Percentiles rank a stretch among this genome's conserved stretches.
phyloP scores from a whole-genome alignment of 2,888 invertebrate species.

The Dorcus parallelipipedus region DNA sequence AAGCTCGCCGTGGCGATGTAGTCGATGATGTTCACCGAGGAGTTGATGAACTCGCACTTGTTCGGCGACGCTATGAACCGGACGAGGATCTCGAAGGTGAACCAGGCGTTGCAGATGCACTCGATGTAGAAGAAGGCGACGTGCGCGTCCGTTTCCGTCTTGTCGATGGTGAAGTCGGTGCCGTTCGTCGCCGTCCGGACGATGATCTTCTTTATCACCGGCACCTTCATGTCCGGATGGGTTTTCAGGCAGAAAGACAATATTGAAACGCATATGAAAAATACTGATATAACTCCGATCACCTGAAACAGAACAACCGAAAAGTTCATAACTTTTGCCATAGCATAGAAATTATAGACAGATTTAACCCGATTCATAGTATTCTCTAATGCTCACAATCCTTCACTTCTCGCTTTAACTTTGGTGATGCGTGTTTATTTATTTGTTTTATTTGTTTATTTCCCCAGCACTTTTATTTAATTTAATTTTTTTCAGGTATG shows the following conservation, averaged over 20 bases:
- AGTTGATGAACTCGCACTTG: conserved; percentile 92
- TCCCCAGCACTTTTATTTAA: too few relatives aligned
- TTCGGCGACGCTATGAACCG: conserved; percentile 87
- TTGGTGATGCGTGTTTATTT: too few relatives aligned
- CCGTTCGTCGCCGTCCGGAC: conserved; percentile 73
- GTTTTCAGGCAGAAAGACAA: conserved; percentile 99
- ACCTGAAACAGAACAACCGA: conserved; percentile 65
- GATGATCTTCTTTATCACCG: conserved; percentile 77
- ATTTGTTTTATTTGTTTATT: too few relatives aligned
- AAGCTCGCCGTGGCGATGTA: conserved; percentile 98
- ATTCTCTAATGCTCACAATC: too few relatives aligned
- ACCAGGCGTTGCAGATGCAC: conserved; percentile 99
- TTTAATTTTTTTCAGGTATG: too few relatives aligned
- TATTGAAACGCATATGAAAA: conserved; percentile 99
- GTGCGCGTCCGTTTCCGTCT: conserved; percentile 91
- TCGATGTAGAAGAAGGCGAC: conserved; percentile 98
- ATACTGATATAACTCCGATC: conserved; percentile 96
- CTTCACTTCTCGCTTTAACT: too few relatives aligned
- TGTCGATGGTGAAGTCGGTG: conserved; percentile 82
- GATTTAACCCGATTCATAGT: too few relatives aligned
- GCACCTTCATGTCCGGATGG: conserved; percentile 96
- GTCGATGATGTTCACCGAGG: conserved; percentile 96
- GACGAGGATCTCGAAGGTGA: conserved; percentile 90
- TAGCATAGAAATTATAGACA: too few relatives aligned
- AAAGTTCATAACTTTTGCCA: not conserved